A percentile compares a stretch with the other conserved stretches of the same genome.
phyloP scores from a whole-genome alignment of 2,113 vertebrate genomes.

The Ptilonorhynchus violaceus region DNA sequence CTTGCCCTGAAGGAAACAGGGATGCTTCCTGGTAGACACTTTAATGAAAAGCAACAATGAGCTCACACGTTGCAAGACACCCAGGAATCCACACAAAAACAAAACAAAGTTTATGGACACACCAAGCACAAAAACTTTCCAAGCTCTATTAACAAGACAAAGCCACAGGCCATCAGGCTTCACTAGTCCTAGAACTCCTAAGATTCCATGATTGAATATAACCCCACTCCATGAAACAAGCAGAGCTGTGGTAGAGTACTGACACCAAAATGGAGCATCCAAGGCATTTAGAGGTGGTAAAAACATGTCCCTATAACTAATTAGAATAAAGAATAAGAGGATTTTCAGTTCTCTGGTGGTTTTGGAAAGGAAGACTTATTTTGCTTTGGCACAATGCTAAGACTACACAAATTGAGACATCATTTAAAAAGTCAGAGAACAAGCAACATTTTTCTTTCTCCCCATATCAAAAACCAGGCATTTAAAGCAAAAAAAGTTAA shows the following conservation, averaged over 20 bases:
- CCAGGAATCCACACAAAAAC: neutral
- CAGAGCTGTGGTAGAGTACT: neutral
- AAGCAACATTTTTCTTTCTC: neutral
- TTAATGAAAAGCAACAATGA: neutral
- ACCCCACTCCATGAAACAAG: neutral
- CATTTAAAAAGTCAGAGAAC: neutral
- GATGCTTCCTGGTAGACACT: neutral
- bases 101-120: neutral
- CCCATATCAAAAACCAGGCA: neutral
- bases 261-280: neutral
- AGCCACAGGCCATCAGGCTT: neutral
- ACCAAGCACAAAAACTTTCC: neutral
- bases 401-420: neutral
- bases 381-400: neutral
- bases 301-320: neutral
- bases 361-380: neutral
- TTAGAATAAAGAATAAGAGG: neutral
- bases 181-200: neutral
- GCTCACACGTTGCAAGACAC: neutral
- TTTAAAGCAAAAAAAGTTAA: neutral
- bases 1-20: neutral
- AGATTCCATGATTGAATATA: neutral
- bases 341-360: neutral
- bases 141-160: neutral
- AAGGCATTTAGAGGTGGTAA: neutral